Percentiles rank a stretch among this genome's conserved stretches.
These are phyloP conservation scores for Perognathus longimembris DNA, from an alignment of 2,113 vertebrate species.

Conservation along the genomic window DNA sequence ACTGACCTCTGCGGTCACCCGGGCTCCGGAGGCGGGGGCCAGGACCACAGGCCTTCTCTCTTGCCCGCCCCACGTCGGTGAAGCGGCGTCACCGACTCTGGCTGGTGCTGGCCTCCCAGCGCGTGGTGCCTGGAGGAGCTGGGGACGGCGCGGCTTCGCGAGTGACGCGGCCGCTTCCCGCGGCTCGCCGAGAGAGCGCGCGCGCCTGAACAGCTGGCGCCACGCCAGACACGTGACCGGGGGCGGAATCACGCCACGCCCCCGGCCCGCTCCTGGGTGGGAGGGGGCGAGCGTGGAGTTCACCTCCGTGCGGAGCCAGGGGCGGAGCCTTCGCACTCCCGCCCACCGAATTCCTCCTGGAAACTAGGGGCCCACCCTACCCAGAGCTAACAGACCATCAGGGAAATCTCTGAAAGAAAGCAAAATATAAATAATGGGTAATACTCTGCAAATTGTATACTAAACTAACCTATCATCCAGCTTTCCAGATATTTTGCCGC, in stretches of 20 bases:
- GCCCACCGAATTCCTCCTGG: too few relatives aligned
- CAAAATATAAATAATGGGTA: neutral
- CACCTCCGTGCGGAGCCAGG: too few relatives aligned
- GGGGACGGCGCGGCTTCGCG: fast-evolving
- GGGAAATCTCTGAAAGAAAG: neutral
- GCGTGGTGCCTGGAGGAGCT: fast-evolving
- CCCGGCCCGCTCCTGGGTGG: fast-evolving
- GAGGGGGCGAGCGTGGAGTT: too few relatives aligned
- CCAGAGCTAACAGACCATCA: fast-evolving
- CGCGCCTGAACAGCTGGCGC: neutral
- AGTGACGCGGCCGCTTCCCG: neutral
- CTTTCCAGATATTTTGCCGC: neutral
- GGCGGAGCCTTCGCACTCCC: too few relatives aligned
- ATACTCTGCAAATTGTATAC: neutral
- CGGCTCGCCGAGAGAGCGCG: fast-evolving
- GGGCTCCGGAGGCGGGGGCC: neutral
- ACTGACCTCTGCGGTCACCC: constrained; percentile 63
- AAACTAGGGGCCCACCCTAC: too few relatives aligned
- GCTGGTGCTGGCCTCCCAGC: fast-evolving
- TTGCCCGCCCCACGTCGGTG: neutral
- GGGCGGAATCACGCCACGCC: neutral
- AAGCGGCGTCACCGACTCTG: neutral
- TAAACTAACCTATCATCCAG: neutral
- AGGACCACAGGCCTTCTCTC: neutral
- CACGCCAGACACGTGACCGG: constrained; percentile 66